Conservation (phyloP, 2,113 vertebrate species). For the Sclerurus mexicanus region DNA sequence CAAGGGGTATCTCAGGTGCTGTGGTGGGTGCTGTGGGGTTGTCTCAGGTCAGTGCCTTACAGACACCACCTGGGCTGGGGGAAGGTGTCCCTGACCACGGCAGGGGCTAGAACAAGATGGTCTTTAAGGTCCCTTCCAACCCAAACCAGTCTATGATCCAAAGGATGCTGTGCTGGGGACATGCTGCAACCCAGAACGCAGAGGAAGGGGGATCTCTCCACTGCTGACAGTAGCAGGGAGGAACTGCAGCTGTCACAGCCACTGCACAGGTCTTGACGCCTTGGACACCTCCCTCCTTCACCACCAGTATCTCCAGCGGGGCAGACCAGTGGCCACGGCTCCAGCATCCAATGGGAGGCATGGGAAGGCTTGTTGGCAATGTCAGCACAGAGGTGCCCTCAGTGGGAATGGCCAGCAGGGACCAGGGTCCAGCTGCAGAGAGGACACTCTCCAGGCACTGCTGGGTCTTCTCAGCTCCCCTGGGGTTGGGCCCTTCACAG, state of each 20-base stretch:
- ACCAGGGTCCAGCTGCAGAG: neutral
- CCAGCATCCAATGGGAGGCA: neutral
- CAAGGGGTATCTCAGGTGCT: no score
- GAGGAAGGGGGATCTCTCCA: no score
- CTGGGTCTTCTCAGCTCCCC: neutral
- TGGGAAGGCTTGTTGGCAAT: rapidly evolving
- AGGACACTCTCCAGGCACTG: neutral
- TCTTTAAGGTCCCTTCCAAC: neutral
- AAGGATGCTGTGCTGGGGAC: rapidly evolving
- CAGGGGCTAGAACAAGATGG: neutral
- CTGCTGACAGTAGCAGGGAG: rapidly evolving
- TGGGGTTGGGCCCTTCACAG: neutral
- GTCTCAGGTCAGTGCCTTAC: neutral
- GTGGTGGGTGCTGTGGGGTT: neutral
- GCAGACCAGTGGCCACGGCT: neutral
- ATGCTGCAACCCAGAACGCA: neutral
- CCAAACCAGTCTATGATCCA: neutral
- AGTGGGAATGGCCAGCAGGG: neutral
- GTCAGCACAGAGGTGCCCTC: rapidly evolving
- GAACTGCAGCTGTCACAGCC: neutral
- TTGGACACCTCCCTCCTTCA: neutral
- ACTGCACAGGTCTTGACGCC: neutral
- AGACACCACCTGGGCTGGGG: neutral
- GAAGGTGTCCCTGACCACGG: neutral
- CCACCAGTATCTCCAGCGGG: neutral